phyloP scores from a whole-genome alignment of 2,888 invertebrate genomes.

The Uloborus plumipes region DNA sequence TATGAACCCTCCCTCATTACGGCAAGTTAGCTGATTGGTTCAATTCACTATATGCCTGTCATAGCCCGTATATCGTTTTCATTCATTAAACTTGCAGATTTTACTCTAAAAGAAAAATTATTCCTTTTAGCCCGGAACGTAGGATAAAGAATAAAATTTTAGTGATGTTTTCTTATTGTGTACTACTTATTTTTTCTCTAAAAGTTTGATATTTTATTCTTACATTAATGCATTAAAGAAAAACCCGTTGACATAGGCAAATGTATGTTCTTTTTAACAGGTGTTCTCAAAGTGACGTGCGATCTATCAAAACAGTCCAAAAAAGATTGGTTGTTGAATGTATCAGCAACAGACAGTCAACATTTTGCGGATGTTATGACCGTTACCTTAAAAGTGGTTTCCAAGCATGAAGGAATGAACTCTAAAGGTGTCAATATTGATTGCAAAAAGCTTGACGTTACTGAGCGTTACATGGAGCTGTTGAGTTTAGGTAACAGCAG shows the following conservation, averaged over 20 bases:
- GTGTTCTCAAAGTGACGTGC: constrained; percentile 85
- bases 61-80: no score
- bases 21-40: no score
- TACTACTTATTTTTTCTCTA: no score
- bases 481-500: constrained; percentile 53
- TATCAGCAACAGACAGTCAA: constrained; percentile 92
- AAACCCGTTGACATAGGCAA: neutral
- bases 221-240: no score
- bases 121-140: no score
- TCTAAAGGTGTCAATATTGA: constrained; percentile 73
- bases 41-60: no score
- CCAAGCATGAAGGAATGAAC: constrained; percentile 67
- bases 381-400: constrained; percentile 81
- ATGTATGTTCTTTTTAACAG: constrained; percentile 74
- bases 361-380: constrained; percentile 90
- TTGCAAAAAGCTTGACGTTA: constrained; percentile 71
- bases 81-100: no score
- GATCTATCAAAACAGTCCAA: constrained; percentile 81
- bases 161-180: no score
- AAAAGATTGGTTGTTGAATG: constrained; percentile 68
- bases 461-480: constrained; percentile 66
- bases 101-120: no score
- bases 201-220: no score
- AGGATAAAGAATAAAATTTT: no score
- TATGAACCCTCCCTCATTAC: no score